Conservation (phyloP, 2,888 invertebrate species). For the Paralinhomoeus sp. region DNA sequence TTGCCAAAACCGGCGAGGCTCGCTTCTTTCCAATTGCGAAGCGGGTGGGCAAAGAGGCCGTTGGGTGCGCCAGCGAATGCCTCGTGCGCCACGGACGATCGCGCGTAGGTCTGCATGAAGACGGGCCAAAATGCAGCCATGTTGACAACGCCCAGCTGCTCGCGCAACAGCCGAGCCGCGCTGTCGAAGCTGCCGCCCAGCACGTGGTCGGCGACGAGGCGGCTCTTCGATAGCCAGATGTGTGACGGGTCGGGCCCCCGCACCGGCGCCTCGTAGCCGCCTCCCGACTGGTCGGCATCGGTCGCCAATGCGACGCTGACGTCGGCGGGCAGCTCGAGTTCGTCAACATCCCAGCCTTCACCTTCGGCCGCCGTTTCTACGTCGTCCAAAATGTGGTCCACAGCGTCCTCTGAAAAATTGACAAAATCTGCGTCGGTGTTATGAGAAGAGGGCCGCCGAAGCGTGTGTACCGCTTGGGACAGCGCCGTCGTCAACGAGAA, state of each 20-base stretch:
- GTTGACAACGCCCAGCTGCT: constrained; percentile 49
- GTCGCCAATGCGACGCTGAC: constrained; percentile 35
- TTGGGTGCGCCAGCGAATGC: constrained; percentile 49
- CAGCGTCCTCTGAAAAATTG: constrained; percentile 6
- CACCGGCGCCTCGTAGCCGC: not conserved
- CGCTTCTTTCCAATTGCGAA: constrained; percentile 61
- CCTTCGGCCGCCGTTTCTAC: constrained; percentile 27
- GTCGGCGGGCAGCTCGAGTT: constrained; percentile 71
- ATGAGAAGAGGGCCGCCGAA: not conserved
- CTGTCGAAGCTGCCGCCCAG: constrained; percentile 79
- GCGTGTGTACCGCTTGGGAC: not conserved
- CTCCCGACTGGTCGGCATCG: not conserved
- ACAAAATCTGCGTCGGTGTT: no score
- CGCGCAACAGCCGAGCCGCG: constrained; percentile 48
- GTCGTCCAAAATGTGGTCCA: constrained; percentile 5
- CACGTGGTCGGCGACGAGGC: constrained; percentile 66
- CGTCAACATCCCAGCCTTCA: constrained; percentile 86
- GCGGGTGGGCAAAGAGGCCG: constrained; percentile 52
- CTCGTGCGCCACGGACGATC: constrained; percentile 50
- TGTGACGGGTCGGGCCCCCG: not conserved
- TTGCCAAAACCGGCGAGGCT: constrained; percentile 26
- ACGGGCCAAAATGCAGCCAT: constrained; percentile 55
- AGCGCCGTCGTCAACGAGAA: constrained; percentile 41
- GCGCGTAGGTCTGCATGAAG: constrained; percentile 47
- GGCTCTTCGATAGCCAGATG: constrained; percentile 15